These are phyloP conservation scores for Neodon shergylaensis DNA, from an alignment of 2,113 vertebrate species.

Conservation along the genomic window DNA sequence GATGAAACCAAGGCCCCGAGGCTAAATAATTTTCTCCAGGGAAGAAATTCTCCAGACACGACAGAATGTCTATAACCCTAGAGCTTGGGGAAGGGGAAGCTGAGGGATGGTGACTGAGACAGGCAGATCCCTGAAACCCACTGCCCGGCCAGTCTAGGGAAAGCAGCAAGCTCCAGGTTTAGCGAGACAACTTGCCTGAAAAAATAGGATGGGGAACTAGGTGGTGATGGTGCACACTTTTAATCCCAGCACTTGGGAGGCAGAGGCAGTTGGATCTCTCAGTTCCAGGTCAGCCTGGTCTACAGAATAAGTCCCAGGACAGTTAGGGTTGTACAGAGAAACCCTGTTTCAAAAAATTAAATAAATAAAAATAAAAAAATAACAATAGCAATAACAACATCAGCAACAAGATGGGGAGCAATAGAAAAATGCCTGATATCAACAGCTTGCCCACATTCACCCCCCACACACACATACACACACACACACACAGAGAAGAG, in stretches of 20 bases:
- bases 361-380: not conserved
- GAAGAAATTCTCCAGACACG: not conserved
- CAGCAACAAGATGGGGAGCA: not conserved
- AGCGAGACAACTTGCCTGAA: not conserved
- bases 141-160: too few species aligned
- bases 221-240: not conserved
- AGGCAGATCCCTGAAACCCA: not conserved
- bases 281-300: not conserved
- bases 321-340: not conserved
- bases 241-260: not conserved
- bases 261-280: not conserved
- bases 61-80: not conserved
- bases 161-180: not conserved
- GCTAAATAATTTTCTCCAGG: constrained; percentile 4
- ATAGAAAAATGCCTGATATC: not conserved
- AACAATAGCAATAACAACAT: not conserved
- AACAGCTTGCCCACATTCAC: not conserved
- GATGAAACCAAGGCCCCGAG: constrained; percentile 18
- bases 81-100: not conserved
- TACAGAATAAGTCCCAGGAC: not conserved
- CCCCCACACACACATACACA: not conserved
- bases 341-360: not conserved
- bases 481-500: not conserved
- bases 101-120: not conserved
- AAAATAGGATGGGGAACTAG: not conserved